Percentiles rank a stretch among this genome's conserved stretches.
These are phyloP conservation scores for Procambarus clarkii DNA, from an alignment of 1,140 invertebrate genomes.

Conservation along the genomic window DNA sequence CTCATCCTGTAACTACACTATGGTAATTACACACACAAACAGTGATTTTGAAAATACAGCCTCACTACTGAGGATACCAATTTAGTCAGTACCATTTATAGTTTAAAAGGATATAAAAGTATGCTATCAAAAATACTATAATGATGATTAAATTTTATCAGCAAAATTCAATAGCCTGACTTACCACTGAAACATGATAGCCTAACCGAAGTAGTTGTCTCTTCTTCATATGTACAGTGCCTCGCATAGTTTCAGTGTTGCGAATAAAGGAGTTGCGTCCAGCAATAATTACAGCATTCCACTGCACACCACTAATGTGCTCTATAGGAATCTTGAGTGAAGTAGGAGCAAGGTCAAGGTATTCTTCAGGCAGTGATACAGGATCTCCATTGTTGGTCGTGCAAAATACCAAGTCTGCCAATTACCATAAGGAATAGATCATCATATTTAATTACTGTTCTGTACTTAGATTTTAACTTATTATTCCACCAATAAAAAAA, in stretches of 20 bases:
- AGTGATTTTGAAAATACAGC: no score
- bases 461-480: not conserved
- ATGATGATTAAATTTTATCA: no score
- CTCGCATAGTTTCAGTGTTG: conserved; percentile 49
- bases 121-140: no score
- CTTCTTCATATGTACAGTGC: conserved; percentile 65
- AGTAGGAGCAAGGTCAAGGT: conserved; percentile 20
- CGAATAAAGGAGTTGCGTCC: conserved; percentile 68
- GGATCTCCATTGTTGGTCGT: conserved; percentile 50
- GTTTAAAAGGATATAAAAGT: no score
- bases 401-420: conserved; percentile 69
- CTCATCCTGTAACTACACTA: no score
- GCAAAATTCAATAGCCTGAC: not conserved
- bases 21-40: no score
- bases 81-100: no score
- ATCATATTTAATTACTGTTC: no score
- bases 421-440: not conserved
- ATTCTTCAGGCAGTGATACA: conserved; percentile 57
- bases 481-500: not conserved
- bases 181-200: conserved; percentile 68
- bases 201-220: conserved; percentile 65
- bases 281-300: conserved; percentile 65
- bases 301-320: conserved; percentile 18
- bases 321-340: conserved; percentile 48
- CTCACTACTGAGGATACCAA: no score